phyloP scores from a whole-genome alignment of 2,113 vertebrate genomes.

The Epinephelus cyanopodus region DNA sequence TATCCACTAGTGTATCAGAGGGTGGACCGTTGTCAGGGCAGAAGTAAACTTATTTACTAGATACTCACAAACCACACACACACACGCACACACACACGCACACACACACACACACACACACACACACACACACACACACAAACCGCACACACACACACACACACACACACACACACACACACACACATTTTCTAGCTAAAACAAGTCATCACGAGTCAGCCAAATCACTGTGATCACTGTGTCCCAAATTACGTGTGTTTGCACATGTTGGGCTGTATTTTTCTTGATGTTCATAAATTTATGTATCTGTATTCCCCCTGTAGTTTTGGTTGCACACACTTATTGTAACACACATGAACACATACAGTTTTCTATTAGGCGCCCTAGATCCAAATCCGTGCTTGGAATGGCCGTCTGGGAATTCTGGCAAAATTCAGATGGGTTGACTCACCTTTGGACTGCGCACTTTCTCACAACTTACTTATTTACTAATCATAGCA shows the following conservation, averaged over 20 bases:
- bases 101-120: background rate
- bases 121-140: background rate
- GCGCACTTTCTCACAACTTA: conserved; percentile 7
- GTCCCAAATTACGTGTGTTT: background rate
- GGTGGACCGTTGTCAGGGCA: conserved; percentile 59
- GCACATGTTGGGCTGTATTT: background rate
- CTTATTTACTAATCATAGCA: conserved; percentile 3
- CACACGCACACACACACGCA: too few relatives aligned
- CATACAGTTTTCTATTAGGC: background rate
- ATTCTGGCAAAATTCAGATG: conserved; percentile 31
- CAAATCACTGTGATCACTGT: conserved; percentile 8
- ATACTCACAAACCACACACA: background rate
- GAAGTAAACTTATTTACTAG: background rate
- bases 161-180: background rate
- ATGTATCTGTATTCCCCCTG: background rate
- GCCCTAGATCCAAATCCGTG: background rate
- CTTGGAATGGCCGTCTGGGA: background rate
- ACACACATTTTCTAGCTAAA: background rate
- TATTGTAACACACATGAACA: background rate
- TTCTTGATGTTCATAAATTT: background rate
- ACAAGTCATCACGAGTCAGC: conserved; percentile 3
- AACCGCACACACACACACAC: conserved; percentile 3
- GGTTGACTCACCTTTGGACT: conserved; percentile 40
- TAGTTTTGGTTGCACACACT: conserved; percentile 10
- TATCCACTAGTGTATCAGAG: conserved; percentile 37